Conservation (phyloP, 2,888 invertebrate species). For the Drosophila helvetica region DNA sequence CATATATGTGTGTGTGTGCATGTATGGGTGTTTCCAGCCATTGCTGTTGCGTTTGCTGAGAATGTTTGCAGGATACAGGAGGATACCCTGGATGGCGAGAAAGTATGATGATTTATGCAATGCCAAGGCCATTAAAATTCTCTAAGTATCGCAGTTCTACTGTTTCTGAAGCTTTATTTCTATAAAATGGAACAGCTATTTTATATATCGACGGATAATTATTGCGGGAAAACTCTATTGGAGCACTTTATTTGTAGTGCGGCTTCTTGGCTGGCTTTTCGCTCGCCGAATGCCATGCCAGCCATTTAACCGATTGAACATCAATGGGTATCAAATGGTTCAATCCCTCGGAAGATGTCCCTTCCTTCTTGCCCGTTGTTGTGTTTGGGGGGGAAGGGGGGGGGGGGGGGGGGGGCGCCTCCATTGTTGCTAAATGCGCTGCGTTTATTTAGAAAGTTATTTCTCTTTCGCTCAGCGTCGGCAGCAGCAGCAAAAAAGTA, state of each 20-base stretch:
- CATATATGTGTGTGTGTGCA: conserved; percentile 9
- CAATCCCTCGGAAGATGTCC: background rate
- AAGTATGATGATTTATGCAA: too few relatives aligned
- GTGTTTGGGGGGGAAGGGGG: background rate
- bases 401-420: background rate
- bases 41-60: conserved; percentile 14
- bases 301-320: background rate
- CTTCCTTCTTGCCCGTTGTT: background rate
- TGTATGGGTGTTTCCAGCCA: conserved; percentile 2
- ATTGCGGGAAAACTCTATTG: too few relatives aligned
- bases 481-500: conserved; percentile 58
- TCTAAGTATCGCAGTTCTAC: too few relatives aligned
- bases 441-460: conserved; percentile 78
- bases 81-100: background rate
- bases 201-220: too few relatives aligned
- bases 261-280: too few relatives aligned
- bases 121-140: too few relatives aligned
- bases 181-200: too few relatives aligned
- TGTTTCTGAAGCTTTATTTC: too few relatives aligned
- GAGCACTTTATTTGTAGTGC: too few relatives aligned
- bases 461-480: conserved; percentile 48
- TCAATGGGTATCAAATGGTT: background rate
- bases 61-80: background rate
- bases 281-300: too few relatives aligned
- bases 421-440: conserved; percentile 67